Base-by-base conservation (phyloP, 2,888 invertebrate species). In the Caenorhabditis zanzibari region DNA sequence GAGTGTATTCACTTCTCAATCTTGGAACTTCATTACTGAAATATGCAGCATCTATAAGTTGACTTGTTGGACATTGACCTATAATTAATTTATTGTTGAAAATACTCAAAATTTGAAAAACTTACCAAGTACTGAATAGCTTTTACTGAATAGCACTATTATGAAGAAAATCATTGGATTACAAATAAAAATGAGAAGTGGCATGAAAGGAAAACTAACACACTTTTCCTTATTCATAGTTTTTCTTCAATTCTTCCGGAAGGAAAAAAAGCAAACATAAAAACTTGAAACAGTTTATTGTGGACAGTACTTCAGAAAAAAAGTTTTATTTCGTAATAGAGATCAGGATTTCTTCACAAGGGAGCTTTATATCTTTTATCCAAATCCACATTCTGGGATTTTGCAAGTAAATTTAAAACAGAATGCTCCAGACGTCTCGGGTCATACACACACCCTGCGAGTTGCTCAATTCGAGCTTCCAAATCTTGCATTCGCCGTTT, bases 401-500 rank as follows among this genome's bases (percentile, higher is more conserved):
- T 79, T 22, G 86, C 82, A 7, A 86, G 74, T 5, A 86, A 41
- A 12, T 56, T 79, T 4, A 86, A 47, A 22, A 83, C 86, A 1
- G 81, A 68, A 41, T 86, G 86, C 47, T 88, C 86, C 14, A 88
- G 54, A 1, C 71, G 64, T 54, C 85, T 59, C 0, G 86, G 54
- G 59, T 88, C 80, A 66, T 88, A 88, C 14, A 88, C 88, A 71
- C 84, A 82, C 12, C 77, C 77, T 12, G 85, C 82, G 0, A 88
- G 68, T 41, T 85, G 81, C 49, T 85, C 84, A 22, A 88, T 84
- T 44, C 83, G 19, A 24, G 86, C 58, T 59, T 86, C 86, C 14
- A 86, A 22, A 47, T 81, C 76, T 52, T 73, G 77, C 68, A 85
- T 81, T 38, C 77, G 54, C 2, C 74, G 56, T 32, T 81, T 81